Evolutionary conservation across 1,140 invertebrate species (phyloP).

Genomic region (Anastrepha obliqua): DNA sequence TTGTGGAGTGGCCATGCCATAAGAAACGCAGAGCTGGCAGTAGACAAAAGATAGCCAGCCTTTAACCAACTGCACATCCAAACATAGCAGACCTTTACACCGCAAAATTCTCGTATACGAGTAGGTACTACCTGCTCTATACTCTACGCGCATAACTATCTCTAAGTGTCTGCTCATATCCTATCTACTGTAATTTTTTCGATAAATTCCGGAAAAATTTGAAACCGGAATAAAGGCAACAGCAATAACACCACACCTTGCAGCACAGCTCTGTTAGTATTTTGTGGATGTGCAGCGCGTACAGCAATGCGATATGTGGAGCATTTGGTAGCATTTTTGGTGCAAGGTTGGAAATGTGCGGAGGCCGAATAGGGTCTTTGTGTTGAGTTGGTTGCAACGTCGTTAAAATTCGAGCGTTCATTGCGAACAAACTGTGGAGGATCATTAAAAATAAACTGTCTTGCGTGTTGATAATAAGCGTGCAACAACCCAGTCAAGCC

Average conservation of each 20-base stretch:
- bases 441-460: conserved; percentile 74
- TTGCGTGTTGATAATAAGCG: conserved; percentile 72
- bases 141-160: not conserved
- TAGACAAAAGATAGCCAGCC: not conserved
- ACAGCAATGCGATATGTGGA: conserved; percentile 24
- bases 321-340: conserved; percentile 35
- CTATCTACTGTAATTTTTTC: conserved; percentile 65
- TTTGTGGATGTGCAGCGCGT: not conserved
- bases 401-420: conserved; percentile 31
- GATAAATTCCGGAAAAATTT: conserved; percentile 63
- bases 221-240: conserved; percentile 37
- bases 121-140: not conserved
- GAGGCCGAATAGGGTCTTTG: not conserved
- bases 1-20: conserved; percentile 56
- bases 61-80: not conserved
- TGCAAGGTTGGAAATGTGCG: not conserved
- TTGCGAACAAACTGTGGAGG: conserved; percentile 59
- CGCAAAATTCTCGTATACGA: not conserved
- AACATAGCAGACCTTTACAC: not conserved
- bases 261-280: not conserved
- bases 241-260: not conserved
- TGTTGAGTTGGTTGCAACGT: not conserved
- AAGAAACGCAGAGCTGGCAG: conserved; percentile 29
- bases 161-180: conserved; percentile 56
- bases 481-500: conserved; percentile 34